Base-by-base conservation (phyloP, 2,797 vertebrate species). In the Cossypha polioptera region DNA sequence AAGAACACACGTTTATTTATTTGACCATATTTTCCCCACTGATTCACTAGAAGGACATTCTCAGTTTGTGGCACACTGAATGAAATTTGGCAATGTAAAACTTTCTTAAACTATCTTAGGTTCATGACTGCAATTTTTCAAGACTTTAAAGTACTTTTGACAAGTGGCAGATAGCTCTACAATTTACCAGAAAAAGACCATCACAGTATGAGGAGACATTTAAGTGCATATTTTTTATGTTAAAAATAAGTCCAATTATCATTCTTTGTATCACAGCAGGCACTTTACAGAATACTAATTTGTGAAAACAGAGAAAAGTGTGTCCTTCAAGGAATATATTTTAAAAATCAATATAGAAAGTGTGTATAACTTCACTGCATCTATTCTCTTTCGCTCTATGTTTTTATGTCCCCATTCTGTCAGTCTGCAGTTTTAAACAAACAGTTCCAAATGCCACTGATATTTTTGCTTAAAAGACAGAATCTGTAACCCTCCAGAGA, bases 361-460 rank as follows among this genome's bases (percentile, higher is more conserved):
- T 69, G 43, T 54, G 29, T 92, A 59, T 83, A 78, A 33, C 76
- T 67, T 90, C 36, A 20, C n/a, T 75, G 36, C 40, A 78, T 94
- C 47, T 93, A 63, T 92, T 93, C 89, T 91, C 72, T 95, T 90
- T 84, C 83, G 54, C 48, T 1, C 3, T 87, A 74, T 88, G 83
- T 96, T 96, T 96, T 96, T 80, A 59, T 96, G 95, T 94, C 96
- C 96, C 58, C 94, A 96, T 97, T 97, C 96, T 97, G 95, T 97
- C 96, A 96, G 83, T 95, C 66, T 93, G 62, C n/a, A 63, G 69
- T 74, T 93, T 95, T 82, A 96, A 96, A 96, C 87, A 95, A 97
- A 96, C 85, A 87, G 50, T 88, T 97, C 91, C 90, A 97, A 94
- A 96, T 95, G 89, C 69, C 94, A 95, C 80, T 84, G 95, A 65